Evolutionary conservation across 2,113 vertebrate species (phyloP).

Genomic region (Plectropomus leopardus): DNA sequence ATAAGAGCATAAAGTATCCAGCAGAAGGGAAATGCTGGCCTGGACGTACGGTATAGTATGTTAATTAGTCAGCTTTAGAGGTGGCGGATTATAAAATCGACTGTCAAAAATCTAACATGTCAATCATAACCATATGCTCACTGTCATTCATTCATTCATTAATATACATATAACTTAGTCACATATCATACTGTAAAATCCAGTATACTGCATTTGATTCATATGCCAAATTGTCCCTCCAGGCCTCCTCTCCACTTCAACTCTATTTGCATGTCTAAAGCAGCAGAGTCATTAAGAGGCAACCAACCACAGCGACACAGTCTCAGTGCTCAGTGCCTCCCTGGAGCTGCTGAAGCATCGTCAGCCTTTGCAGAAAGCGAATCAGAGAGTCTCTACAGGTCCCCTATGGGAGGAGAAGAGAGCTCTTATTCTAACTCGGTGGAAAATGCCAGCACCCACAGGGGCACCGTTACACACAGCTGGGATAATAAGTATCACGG

Average conservation of each 20-base stretch:
- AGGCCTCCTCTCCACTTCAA: constrained; percentile 70
- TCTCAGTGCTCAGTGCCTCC: constrained; percentile 65
- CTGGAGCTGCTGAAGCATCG: constrained; percentile 68
- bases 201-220: constrained; percentile 57
- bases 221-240: constrained; percentile 69
- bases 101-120: not conserved
- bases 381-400: constrained; percentile 67
- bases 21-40: not conserved
- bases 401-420: constrained; percentile 69
- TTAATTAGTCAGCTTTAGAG: not conserved
- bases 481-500: constrained; percentile 74
- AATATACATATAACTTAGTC: constrained; percentile 20
- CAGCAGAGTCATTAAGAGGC: constrained; percentile 79
- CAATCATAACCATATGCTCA: not conserved
- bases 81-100: not conserved
- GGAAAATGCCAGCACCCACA: constrained; percentile 78
- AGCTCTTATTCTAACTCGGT: constrained; percentile 74
- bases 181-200: constrained; percentile 46
- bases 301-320: constrained; percentile 70
- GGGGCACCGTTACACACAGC: constrained; percentile 71
- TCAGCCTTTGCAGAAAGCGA: constrained; percentile 68
- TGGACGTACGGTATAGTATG: not conserved
- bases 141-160: not conserved
- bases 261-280: constrained; percentile 79
- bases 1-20: not conserved